Evolutionary conservation across 1,140 invertebrate genomes (phyloP).

Genomic region (Megathymus violae): DNA sequence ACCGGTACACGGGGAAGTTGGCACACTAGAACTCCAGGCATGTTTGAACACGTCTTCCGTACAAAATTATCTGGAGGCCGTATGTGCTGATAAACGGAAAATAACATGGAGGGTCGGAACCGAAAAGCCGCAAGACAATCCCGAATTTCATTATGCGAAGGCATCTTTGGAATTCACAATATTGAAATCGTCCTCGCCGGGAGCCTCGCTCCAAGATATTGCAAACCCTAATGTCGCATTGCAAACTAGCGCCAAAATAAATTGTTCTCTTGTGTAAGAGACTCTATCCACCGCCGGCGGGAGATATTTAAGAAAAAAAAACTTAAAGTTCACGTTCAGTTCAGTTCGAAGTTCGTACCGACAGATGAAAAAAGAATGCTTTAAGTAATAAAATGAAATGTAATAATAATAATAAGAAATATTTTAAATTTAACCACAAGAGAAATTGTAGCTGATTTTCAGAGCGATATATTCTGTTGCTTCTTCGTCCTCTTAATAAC

Average conservation of each 20-base stretch:
- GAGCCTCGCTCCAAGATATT: slow-evolving; percentile 59
- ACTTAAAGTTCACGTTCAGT: no score
- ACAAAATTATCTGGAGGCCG: slow-evolving; percentile 59
- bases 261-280: slow-evolving; percentile 19
- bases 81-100: slow-evolving; percentile 60
- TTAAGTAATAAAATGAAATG: no score
- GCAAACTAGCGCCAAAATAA: slow-evolving; percentile 55
- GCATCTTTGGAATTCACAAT: slow-evolving; percentile 81
- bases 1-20: no score
- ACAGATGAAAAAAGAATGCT: no score
- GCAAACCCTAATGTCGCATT: slow-evolving; percentile 60
- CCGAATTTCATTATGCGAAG: slow-evolving; percentile 80
- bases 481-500: no score
- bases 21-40: slow-evolving; percentile 53
- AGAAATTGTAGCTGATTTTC: no score
- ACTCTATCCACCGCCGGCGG: neutral
- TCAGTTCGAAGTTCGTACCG: no score
- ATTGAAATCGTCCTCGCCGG: slow-evolving; percentile 70
- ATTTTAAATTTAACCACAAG: no score
- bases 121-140: slow-evolving; percentile 80
- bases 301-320: neutral
- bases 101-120: slow-evolving; percentile 56
- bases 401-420: no score
- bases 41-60: slow-evolving; percentile 35
- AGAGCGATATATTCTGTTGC: no score